Percentiles rank a stretch among this genome's conserved stretches.
Conservation (phyloP, 2,113 vertebrate species). For the Sceloporus tristichus region DNA sequence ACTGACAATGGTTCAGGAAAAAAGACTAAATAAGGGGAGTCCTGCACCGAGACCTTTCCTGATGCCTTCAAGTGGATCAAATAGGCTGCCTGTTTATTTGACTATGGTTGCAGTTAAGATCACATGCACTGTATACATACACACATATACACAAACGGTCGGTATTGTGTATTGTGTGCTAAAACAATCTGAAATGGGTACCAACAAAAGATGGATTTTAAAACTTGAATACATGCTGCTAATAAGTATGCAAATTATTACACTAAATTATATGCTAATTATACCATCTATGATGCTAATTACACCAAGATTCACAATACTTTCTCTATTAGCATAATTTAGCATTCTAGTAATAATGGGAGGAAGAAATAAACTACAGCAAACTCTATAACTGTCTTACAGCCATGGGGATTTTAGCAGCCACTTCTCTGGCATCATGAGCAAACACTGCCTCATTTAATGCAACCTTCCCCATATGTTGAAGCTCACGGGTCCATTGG, state of each 20-base stretch:
- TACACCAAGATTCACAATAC: not conserved
- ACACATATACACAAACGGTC: not conserved
- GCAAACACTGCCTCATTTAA: not conserved
- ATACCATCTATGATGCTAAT: not conserved
- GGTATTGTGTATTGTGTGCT: not conserved
- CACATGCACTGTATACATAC: no score
- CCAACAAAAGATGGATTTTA: not conserved
- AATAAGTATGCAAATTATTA: not conserved
- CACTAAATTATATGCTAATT: not conserved
- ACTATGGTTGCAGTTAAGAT: no score
- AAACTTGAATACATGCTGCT: not conserved
- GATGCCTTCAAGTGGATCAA: no score
- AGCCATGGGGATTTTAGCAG: no score
- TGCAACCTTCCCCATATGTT: not conserved
- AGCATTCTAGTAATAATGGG: not conserved
- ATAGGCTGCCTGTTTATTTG: no score
- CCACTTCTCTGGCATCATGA: not conserved
- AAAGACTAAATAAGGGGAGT: no score
- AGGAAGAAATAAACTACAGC: not conserved
- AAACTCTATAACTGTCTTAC: not conserved
- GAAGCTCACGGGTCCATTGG: not conserved
- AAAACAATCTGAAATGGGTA: not conserved
- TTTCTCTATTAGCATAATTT: not conserved
- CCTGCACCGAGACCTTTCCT: no score
- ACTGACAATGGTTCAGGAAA: no score